Percentiles rank a stretch among this genome's conserved stretches.
phyloP scores from a whole-genome alignment of 30 jellyfish, hydroid and myxozoan genomes.

The Nemopilema nomurai region DNA sequence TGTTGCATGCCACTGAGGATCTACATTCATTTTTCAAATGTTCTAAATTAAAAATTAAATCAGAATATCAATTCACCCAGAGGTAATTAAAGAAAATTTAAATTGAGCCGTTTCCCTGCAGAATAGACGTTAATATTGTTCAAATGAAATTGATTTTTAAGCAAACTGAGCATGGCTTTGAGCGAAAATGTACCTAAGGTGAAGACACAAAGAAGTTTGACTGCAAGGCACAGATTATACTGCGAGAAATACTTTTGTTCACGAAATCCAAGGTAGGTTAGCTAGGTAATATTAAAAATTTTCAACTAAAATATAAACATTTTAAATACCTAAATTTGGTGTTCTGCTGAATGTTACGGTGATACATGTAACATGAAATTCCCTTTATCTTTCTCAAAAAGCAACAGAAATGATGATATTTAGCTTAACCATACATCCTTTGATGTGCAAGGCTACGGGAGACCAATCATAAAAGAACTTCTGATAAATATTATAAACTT shows the following conservation, averaged over 20 bases:
- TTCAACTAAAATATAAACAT: background rate
- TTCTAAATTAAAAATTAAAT: background rate
- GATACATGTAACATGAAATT: background rate
- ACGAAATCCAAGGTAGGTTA: constrained; percentile 15
- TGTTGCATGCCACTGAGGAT: background rate
- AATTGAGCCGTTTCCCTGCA: background rate
- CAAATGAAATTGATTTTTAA: background rate
- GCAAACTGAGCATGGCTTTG: constrained; percentile 25
- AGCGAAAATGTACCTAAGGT: background rate
- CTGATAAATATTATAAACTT: background rate
- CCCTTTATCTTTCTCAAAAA: background rate
- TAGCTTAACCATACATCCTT: background rate
- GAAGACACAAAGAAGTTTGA: constrained; percentile 31
- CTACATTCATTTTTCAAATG: background rate
- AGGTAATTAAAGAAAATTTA: background rate
- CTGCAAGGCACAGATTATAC: constrained; percentile 20
- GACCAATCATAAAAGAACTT: background rate
- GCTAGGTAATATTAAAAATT: background rate
- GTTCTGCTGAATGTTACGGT: background rate
- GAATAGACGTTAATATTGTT: background rate
- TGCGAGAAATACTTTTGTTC: constrained; percentile 26
- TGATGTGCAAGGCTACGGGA: background rate
- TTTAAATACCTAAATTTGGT: background rate
- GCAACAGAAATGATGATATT: background rate
- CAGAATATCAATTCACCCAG: background rate